Conservation (phyloP, 2,888 invertebrate genomes). For the Drosophila histrio region DNA sequence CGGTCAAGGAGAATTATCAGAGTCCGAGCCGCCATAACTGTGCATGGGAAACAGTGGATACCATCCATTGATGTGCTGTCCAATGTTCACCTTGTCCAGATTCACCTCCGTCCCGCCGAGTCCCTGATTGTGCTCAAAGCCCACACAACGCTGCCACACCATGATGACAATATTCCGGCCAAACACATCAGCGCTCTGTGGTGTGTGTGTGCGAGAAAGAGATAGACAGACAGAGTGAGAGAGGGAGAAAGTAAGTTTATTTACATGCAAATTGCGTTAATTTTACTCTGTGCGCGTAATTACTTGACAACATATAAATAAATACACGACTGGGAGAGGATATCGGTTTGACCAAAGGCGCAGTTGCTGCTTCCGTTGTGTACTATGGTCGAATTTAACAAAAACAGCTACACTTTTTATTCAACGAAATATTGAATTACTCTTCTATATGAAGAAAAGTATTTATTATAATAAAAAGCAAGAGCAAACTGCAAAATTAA, state of each 20-base stretch:
- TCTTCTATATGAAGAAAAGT: too few species aligned
- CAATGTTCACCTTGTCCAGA: constrained; percentile 90
- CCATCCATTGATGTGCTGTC: constrained; percentile 94
- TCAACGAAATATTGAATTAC: too few species aligned
- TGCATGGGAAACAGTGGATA: constrained; percentile 95
- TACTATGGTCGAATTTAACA: neutral
- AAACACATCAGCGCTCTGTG: constrained; percentile 89
- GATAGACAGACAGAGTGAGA: neutral
- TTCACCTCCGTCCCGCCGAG: constrained; percentile 94
- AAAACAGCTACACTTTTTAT: neutral
- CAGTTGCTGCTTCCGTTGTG: neutral
- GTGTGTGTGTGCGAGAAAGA: neutral
- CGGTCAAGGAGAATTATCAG: constrained; percentile 85
- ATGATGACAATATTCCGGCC: constrained; percentile 94
- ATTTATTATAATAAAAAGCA: too few species aligned
- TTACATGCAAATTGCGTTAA: constrained; percentile 64
- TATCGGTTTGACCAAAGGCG: constrained; percentile 2
- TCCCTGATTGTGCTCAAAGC: constrained; percentile 92
- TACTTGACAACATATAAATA: constrained; percentile 53
- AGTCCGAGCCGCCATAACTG: constrained; percentile 89
- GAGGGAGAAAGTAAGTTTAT: constrained; percentile 20
- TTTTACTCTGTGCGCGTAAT: constrained; percentile 35
- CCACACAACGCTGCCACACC: constrained; percentile 96
- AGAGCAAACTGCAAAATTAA: too few species aligned
- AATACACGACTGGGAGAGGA: constrained; percentile 2